A percentile compares a stretch with the other conserved stretches of the same genome.
Evolutionary conservation across 2,797 vertebrate genomes (phyloP).

Genomic region (Argya squamiceps): DNA sequence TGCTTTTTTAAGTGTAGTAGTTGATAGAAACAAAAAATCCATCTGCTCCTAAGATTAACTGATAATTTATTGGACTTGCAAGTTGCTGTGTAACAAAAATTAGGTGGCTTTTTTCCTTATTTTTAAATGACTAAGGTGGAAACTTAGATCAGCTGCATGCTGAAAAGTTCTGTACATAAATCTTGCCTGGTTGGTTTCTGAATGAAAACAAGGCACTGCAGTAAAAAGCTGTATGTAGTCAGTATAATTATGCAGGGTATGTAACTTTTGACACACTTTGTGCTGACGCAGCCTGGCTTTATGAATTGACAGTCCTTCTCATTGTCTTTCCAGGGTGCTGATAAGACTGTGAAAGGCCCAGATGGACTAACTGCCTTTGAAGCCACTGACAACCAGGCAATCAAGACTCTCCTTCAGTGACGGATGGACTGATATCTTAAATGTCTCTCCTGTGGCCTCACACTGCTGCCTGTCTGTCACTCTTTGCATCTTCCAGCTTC

Average conservation of each 20-base stretch:
- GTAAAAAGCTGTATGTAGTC: neutral
- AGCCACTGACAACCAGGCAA: constrained; percentile 84
- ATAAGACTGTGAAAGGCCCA: constrained; percentile 83
- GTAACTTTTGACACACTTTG: neutral
- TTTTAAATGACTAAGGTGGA: neutral
- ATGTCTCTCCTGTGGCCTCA: constrained; percentile 82
- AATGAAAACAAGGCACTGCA: neutral
- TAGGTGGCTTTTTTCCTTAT: neutral
- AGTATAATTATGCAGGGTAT: neutral
- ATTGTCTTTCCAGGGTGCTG: constrained; percentile 78
- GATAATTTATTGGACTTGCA: neutral
- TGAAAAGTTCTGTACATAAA: neutral
- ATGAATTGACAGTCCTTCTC: constrained; percentile 20
- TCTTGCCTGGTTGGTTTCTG: neutral
- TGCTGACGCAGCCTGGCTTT: neutral
- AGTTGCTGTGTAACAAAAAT: neutral
- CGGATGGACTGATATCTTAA: constrained; percentile 70
- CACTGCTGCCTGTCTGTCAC: constrained; percentile 84
- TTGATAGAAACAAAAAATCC: neutral
- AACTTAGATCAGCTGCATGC: neutral
- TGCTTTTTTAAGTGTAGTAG: neutral
- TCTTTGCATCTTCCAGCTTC: constrained; percentile 81
- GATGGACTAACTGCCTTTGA: constrained; percentile 83
- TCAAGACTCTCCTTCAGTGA: constrained; percentile 85
- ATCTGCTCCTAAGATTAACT: neutral